phyloP scores from a whole-genome alignment of 1,140 invertebrate genomes.

The Schlechtendalia chinensis region DNA sequence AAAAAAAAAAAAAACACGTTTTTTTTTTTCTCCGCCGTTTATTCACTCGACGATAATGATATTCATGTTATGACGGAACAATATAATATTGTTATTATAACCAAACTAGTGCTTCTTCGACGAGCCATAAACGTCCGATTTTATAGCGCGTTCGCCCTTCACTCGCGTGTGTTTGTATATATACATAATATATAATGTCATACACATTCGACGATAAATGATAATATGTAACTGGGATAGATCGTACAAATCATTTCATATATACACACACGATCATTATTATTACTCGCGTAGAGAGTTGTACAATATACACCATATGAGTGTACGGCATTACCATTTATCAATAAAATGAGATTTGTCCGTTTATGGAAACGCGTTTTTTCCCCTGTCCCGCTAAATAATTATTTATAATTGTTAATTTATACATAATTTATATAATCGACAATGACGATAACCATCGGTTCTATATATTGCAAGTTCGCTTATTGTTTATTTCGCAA shows the following conservation, averaged over 20 bases:
- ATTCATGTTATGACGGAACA: background rate
- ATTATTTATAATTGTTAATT: background rate
- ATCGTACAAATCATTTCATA: slow-evolving; percentile 28
- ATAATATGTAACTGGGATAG: slow-evolving; percentile 37
- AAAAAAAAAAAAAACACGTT: no score
- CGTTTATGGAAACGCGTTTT: slow-evolving; percentile 40
- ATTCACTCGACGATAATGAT: background rate
- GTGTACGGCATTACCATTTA: slow-evolving; percentile 27
- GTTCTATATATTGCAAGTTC: no score
- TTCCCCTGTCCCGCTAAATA: background rate
- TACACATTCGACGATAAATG: background rate
- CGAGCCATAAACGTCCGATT: slow-evolving; percentile 12
- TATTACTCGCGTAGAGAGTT: background rate
- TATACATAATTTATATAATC: background rate
- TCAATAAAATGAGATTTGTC: slow-evolving; percentile 24
- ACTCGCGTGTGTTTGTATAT: background rate
- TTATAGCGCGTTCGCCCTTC: slow-evolving; percentile 24
- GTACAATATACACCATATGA: background rate
- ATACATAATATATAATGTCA: no score
- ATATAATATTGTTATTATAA: background rate
- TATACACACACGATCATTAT: background rate
- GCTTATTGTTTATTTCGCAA: background rate
- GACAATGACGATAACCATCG: background rate
- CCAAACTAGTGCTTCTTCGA: background rate
- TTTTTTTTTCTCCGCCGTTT: background rate